A percentile compares a stretch with the other conserved stretches of the same genome.
Evolutionary conservation across 2,113 vertebrate species (phyloP).

Genomic region (Chaetorhynchus papuensis): DNA sequence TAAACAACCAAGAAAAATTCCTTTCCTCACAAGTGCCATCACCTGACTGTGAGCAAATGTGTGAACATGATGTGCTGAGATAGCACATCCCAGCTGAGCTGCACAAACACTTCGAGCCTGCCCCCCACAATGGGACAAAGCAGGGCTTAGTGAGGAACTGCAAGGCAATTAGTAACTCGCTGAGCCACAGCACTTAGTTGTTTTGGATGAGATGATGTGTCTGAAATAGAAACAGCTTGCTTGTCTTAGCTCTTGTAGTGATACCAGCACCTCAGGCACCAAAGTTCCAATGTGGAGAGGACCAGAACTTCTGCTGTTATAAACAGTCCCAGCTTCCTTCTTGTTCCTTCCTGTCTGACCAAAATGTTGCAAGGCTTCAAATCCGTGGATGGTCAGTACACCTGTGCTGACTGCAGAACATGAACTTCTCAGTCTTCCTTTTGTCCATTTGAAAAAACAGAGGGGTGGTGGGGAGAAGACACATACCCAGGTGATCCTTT

Average conservation of each 20-base stretch:
- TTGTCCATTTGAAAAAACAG: neutral
- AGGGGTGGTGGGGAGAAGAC: neutral
- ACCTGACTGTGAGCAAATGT: conserved; percentile 21
- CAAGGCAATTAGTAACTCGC: neutral
- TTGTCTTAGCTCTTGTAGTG: neutral
- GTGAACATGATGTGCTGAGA: neutral
- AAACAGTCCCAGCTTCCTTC: neutral
- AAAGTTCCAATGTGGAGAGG: neutral
- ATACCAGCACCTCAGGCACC: neutral
- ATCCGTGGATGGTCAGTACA: neutral
- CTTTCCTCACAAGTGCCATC: neutral
- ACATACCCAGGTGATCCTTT: neutral
- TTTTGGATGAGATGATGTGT: neutral
- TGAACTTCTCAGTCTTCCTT: neutral
- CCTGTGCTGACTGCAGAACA: neutral
- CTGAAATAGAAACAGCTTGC: neutral
- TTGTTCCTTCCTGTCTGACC: neutral
- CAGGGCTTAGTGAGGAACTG: neutral
- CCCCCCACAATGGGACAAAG: neutral
- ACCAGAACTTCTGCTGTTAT: neutral
- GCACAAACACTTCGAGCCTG: conserved; percentile 19
- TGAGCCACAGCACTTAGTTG: neutral
- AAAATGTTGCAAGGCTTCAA: neutral
- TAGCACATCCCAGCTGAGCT: neutral
- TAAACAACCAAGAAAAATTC: conserved; percentile 23